Evolutionary conservation across 2,797 vertebrate species (phyloP).

Genomic region (Spheniscus humboldti): DNA sequence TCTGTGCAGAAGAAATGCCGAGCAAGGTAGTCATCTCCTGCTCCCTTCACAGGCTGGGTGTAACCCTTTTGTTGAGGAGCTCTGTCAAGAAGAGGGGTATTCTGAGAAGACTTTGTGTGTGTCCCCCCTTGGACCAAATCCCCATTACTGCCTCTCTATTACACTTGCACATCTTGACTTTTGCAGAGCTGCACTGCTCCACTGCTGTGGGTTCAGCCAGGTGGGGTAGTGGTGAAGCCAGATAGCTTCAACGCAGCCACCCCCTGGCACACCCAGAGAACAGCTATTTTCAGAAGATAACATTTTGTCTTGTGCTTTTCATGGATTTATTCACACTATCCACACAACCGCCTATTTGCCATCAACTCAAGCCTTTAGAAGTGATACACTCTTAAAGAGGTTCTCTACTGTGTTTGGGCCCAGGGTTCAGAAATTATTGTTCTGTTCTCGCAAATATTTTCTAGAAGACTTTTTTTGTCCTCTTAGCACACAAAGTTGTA

Average conservation of each 20-base stretch:
- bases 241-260: background rate
- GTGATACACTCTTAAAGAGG: background rate
- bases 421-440: background rate
- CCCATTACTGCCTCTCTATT: background rate
- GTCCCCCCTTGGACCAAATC: background rate
- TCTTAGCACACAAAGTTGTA: background rate
- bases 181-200: background rate
- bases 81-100: background rate
- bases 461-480: background rate
- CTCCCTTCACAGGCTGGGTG: background rate
- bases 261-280: background rate
- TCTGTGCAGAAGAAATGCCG: background rate
- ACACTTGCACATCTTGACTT: background rate
- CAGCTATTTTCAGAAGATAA: background rate
- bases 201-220: background rate
- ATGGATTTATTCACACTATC: background rate
- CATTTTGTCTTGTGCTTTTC: background rate
- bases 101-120: background rate
- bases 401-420: background rate
- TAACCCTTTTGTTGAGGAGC: background rate
- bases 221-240: background rate
- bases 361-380: background rate
- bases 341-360: background rate
- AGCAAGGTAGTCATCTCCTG: rapidly evolving
- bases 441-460: background rate